These are phyloP conservation scores for Balaenoptera acutorostrata DNA, from an alignment of 2,113 vertebrate species.

Conservation along the genomic window DNA sequence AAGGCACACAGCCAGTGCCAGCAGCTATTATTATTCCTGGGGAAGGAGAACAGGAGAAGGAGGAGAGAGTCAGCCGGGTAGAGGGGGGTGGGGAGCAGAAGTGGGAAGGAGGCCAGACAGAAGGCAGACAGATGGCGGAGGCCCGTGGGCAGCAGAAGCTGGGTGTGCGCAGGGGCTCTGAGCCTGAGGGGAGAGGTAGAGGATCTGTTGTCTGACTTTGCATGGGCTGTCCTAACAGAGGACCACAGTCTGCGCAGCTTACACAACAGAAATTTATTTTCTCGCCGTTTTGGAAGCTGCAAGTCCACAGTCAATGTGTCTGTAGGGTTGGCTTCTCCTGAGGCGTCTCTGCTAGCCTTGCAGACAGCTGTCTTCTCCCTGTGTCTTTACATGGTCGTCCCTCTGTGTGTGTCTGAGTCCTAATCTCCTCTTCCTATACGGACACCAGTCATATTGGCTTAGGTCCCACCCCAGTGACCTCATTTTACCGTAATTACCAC, in stretches of 20 bases:
- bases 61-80: not conserved
- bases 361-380: rapidly evolving
- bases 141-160: not conserved
- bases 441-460: not conserved
- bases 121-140: not conserved
- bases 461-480: not conserved
- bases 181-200: not conserved
- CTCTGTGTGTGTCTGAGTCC: not conserved
- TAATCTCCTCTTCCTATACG: not conserved
- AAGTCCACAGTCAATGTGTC: not conserved
- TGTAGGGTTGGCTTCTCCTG: not conserved
- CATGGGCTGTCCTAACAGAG: not conserved
- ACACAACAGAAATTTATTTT: no score
- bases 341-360: not conserved
- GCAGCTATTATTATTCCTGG: not conserved
- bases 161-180: not conserved
- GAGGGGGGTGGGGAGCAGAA: not conserved
- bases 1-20: not conserved
- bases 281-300: not conserved
- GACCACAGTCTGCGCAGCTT: not conserved
- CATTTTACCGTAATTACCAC: not conserved
- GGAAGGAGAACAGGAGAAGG: not conserved
- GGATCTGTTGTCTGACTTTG: not conserved
- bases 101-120: not conserved
- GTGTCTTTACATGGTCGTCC: not conserved